phyloP scores from a whole-genome alignment of 2,113 vertebrate species.

The Grus americana region DNA sequence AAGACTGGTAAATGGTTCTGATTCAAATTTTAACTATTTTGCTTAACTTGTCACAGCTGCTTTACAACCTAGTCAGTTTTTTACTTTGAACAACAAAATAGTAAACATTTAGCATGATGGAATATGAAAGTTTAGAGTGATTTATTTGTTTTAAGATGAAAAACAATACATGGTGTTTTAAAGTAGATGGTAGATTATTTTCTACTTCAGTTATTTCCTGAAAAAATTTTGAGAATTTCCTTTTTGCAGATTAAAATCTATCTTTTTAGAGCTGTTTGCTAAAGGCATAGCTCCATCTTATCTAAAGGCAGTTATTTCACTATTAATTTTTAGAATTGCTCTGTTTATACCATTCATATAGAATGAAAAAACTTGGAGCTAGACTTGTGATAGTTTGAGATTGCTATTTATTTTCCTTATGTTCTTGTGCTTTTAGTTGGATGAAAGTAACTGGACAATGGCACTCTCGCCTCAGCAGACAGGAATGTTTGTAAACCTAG shows the following conservation, averaged over 20 bases:
- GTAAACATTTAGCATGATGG: background rate
- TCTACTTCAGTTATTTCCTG: background rate
- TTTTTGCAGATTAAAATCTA: background rate
- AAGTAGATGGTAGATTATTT: background rate
- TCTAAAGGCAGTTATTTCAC: background rate
- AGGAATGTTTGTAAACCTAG: slow-evolving; percentile 71
- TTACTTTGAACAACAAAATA: background rate
- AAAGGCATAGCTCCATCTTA: background rate
- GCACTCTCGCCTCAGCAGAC: slow-evolving; percentile 77
- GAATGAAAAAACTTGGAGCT: background rate
- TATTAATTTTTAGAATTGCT: background rate
- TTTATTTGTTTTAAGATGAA: background rate
- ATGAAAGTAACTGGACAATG: slow-evolving; percentile 88
- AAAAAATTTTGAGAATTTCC: background rate
- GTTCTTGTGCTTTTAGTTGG: slow-evolving; percentile 68
- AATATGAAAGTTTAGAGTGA: background rate
- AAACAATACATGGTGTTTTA: background rate
- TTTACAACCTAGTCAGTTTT: background rate
- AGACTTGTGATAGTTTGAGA: background rate
- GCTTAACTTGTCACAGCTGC: background rate
- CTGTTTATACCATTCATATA: background rate
- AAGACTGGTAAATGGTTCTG: background rate
- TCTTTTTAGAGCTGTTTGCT: background rate
- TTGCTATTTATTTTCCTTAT: background rate
- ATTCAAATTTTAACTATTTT: background rate